Conservation (phyloP, 23 tunicate species). For the Styela clava region DNA sequence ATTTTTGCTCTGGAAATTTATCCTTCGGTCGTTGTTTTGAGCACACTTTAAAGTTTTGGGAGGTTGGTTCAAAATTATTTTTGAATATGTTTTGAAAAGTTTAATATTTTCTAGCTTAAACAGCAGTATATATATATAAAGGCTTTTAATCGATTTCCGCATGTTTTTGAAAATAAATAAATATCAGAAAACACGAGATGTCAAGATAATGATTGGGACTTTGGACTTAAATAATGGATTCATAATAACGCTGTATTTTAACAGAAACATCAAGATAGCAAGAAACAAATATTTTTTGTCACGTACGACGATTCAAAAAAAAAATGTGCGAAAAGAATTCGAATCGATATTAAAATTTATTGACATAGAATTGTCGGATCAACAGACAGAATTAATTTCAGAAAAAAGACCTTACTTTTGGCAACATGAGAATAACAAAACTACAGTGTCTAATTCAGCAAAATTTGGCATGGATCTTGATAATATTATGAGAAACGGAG, state of each 20-base stretch:
- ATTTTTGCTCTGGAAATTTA: conserved; percentile 6
- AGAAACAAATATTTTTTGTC: neutral
- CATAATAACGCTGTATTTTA: neutral
- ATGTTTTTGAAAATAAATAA: no score
- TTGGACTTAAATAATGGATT: no score
- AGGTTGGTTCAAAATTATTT: conserved; percentile 2
- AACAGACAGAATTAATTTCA: neutral
- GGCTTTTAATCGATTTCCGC: no score
- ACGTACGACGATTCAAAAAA: neutral
- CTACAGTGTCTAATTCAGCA: neutral
- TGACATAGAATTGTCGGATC: neutral
- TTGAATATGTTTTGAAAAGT: no score
- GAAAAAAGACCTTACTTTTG: neutral
- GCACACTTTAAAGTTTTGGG: conserved; percentile 7
- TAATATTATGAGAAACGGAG: conserved; percentile 23
- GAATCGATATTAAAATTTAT: neutral
- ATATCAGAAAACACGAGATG: no score
- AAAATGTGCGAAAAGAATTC: neutral
- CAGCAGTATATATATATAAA: no score
- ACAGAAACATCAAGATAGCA: neutral
- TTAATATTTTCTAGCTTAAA: no score
- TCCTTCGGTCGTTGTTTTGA: conserved; percentile 6
- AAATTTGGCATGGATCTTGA: neutral
- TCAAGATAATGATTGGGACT: no score
- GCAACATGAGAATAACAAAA: conserved; percentile 3